These are phyloP conservation scores for Tretioscincus oriximinensis DNA, from an alignment of 2,113 vertebrate species.

Conservation along the genomic window DNA sequence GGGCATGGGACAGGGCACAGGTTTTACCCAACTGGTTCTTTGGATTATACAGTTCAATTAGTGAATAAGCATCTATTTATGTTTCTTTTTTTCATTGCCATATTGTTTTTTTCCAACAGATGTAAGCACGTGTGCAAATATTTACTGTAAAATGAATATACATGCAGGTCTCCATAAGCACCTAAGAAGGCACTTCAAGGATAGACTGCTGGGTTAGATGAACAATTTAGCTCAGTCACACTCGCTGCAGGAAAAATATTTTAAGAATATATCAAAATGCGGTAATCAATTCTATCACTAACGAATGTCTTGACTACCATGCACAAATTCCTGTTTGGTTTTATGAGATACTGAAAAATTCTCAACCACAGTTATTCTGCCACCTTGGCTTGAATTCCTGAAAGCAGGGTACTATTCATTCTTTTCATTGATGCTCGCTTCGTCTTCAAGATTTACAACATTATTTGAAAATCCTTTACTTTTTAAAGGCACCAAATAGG, in stretches of 20 bases:
- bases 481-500: background rate
- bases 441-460: background rate
- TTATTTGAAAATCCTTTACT: background rate
- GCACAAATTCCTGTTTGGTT: background rate
- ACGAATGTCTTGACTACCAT: background rate
- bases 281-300: background rate
- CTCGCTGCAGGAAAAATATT: background rate
- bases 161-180: no score
- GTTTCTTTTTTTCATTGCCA: background rate
- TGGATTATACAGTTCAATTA: no score
- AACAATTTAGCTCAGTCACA: background rate
- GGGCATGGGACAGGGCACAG: no score
- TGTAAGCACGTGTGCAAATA: background rate
- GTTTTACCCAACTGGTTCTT: no score
- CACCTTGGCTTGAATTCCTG: background rate
- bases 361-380: background rate
- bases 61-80: background rate
- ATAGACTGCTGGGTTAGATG: background rate
- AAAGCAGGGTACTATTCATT: background rate
- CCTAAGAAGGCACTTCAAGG: background rate
- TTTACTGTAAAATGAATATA: background rate
- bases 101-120: background rate
- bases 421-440: background rate
- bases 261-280: background rate
- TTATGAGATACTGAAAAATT: background rate